Evolutionary conservation across 1,140 invertebrate species (phyloP).

Genomic region (Colletes gigas): DNA sequence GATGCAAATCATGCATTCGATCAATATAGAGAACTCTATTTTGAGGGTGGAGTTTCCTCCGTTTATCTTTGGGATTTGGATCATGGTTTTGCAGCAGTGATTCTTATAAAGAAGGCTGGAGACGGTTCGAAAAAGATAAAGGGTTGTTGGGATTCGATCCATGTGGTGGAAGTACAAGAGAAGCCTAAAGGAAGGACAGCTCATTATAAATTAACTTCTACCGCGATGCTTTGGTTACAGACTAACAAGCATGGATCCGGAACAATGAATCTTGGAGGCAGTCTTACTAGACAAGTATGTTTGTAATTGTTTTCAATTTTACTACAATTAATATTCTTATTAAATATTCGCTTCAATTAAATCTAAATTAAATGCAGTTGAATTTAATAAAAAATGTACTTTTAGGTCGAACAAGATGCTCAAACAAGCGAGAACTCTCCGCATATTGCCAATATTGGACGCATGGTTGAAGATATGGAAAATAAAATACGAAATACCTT

Average conservation of each 20-base stretch:
- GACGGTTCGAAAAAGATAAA: constrained; percentile 98
- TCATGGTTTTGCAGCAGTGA: constrained; percentile 99
- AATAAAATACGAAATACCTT: constrained; percentile 99
- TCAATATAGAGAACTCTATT: constrained; percentile 99
- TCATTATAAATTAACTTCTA: constrained; percentile 99
- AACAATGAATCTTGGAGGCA: constrained; percentile 99
- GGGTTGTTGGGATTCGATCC: constrained; percentile 99
- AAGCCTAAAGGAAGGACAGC: constrained; percentile 96
- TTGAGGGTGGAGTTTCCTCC: constrained; percentile 99
- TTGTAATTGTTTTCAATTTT: constrained; percentile 18
- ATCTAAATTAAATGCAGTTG: not conserved
- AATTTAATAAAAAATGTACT: constrained; percentile 37
- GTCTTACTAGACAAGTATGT: constrained; percentile 95
- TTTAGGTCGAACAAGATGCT: constrained; percentile 93
- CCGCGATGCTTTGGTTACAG: constrained; percentile 99
- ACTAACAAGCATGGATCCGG: constrained; percentile 98
- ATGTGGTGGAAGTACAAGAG: constrained; percentile 99
- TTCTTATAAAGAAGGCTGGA: constrained; percentile 99
- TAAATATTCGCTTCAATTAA: not conserved
- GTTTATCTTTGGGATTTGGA: constrained; percentile 99
- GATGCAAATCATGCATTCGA: constrained; percentile 99
- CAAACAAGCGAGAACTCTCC: constrained; percentile 94
- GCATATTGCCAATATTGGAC: constrained; percentile 99
- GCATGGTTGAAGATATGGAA: constrained; percentile 99
- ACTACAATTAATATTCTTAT: not conserved